phyloP scores from a whole-genome alignment of 2,113 vertebrate species.

The Neodontobutis hainanensis region DNA sequence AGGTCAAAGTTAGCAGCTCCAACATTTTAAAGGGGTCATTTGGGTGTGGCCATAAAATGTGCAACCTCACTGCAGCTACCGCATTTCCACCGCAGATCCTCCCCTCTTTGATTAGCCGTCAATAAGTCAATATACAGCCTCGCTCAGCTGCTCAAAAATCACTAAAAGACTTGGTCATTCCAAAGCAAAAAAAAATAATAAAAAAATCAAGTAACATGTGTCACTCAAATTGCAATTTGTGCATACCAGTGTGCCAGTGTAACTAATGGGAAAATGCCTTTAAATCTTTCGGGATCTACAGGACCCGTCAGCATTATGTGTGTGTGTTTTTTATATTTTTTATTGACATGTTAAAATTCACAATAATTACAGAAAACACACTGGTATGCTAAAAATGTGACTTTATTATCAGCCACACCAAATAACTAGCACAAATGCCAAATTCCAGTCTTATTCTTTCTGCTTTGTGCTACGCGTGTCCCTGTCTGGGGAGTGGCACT shows the following conservation, averaged over 20 bases:
- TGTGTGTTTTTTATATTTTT: too few species aligned
- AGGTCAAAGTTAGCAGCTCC: conserved; percentile 28
- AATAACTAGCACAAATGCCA: conserved; percentile 23
- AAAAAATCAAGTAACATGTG: conserved; percentile 15
- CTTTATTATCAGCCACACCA: conserved; percentile 11
- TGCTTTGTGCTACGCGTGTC: conserved; percentile 35
- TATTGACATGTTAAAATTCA: too few species aligned
- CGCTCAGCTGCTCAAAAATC: conserved; percentile 28
- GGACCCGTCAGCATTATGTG: neutral
- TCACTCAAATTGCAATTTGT: conserved; percentile 42
- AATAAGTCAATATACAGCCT: conserved; percentile 52
- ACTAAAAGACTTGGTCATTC: conserved; percentile 19
- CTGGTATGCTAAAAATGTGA: conserved; percentile 31
- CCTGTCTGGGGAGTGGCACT: conserved; percentile 47
- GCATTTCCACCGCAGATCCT: conserved; percentile 70
- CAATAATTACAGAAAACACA: too few species aligned
- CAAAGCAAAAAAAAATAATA: too few species aligned
- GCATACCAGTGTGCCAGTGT: conserved; percentile 1
- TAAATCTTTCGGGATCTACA: conserved; percentile 35
- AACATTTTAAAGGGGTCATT: conserved; percentile 18
- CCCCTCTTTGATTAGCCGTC: conserved; percentile 56
- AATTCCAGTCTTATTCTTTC: conserved; percentile 33
- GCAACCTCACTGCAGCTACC: conserved; percentile 75
- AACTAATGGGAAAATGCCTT: conserved; percentile 18
- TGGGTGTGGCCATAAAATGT: conserved; percentile 69